Conservation (phyloP, 2,888 invertebrate species). For the Uloborus plumipes region DNA sequence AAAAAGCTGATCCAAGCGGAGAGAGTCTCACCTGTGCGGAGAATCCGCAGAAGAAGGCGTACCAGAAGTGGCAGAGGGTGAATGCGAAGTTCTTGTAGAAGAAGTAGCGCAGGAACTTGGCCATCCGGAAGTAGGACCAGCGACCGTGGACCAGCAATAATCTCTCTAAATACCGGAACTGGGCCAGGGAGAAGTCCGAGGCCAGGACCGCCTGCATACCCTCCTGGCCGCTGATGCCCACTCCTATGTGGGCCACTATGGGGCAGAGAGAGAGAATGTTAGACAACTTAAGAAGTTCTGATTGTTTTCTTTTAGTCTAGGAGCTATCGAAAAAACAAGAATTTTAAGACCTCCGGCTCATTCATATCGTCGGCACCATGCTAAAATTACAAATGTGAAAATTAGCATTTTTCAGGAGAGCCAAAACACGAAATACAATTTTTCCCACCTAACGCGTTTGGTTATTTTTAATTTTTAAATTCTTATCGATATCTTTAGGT, state of each 20-base stretch:
- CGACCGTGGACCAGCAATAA: slow-evolving; percentile 93
- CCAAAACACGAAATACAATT: too few species aligned
- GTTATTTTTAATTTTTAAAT: too few species aligned
- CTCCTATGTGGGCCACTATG: slow-evolving; percentile 99
- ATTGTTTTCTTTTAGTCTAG: too few species aligned
- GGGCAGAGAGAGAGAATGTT: slow-evolving; percentile 46
- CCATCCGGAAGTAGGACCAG: slow-evolving; percentile 89
- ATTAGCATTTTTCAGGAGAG: too few species aligned
- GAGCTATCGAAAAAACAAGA: too few species aligned
- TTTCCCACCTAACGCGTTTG: too few species aligned
- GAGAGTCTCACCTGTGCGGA: slow-evolving; percentile 88
- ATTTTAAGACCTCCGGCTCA: too few species aligned
- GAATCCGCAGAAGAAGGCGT: slow-evolving; percentile 99
- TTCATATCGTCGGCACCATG: too few species aligned
- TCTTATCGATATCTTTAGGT: too few species aligned
- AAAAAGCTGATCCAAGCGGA: too few species aligned
- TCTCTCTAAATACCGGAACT: slow-evolving; percentile 95
- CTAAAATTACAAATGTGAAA: too few species aligned
- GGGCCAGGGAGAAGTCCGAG: slow-evolving; percentile 97
- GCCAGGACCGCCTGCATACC: slow-evolving; percentile 98
- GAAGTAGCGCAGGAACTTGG: slow-evolving; percentile 82
- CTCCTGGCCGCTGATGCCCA: slow-evolving; percentile 98
- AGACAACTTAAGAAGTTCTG: too few species aligned
- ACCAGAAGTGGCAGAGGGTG: slow-evolving; percentile 99
- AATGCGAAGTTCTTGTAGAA: slow-evolving; percentile 99